Evolutionary conservation across 2,888 invertebrate species (phyloP).

Genomic region (Philonicus albiceps): DNA sequence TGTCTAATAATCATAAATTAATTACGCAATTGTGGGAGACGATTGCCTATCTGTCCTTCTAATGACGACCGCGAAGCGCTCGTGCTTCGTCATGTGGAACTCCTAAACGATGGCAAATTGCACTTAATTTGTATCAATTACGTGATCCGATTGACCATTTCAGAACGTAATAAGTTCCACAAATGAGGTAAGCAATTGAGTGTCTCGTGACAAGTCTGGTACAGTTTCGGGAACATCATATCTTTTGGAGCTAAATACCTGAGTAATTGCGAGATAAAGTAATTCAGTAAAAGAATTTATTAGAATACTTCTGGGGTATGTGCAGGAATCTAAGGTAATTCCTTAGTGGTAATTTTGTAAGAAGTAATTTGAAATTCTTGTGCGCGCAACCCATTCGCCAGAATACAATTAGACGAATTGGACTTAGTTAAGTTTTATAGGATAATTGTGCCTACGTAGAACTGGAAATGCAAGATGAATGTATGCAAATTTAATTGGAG

Average conservation of each 20-base stretch:
- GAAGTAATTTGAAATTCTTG: not conserved
- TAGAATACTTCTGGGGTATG: not conserved
- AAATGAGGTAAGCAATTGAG: not conserved
- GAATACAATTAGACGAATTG: constrained; percentile 31
- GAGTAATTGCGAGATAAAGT: not conserved
- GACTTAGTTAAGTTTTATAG: not conserved
- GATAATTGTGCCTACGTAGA: not conserved
- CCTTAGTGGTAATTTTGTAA: not conserved
- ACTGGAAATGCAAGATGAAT: not conserved
- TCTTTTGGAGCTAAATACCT: not conserved
- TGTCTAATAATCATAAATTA: not conserved
- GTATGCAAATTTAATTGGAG: not conserved
- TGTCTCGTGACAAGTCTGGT: not conserved
- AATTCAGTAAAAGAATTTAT: not conserved
- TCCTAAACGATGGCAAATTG: constrained; percentile 13
- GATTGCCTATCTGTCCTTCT: not conserved
- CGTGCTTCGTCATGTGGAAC: not conserved
- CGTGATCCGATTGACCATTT: not conserved
- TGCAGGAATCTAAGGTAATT: not conserved
- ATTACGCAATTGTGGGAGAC: not conserved
- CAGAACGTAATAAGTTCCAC: not conserved
- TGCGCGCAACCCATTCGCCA: not conserved
- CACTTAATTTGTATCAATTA: constrained; percentile 23
- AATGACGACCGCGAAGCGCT: not conserved
- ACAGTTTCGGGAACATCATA: not conserved